Evolutionary conservation across 2,888 invertebrate species (phyloP), one percentile per base, ranked within the genome.

Genomic region (Aquatica leii): DNA sequence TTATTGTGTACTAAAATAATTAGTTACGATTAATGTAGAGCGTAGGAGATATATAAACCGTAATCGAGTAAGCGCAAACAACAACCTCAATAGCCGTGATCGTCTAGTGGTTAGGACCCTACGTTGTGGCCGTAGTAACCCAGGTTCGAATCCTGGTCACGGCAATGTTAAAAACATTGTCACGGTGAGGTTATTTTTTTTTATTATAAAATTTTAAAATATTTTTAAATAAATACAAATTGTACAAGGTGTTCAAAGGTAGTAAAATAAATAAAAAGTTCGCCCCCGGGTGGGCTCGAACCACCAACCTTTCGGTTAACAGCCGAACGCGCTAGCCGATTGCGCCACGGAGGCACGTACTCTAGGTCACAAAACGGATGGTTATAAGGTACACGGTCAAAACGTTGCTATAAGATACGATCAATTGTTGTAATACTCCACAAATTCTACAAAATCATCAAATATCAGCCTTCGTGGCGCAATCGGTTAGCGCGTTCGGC

Each of bases 221-320:
- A 17, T 2, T 43, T 8, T 17, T 43, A n/a, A 24, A 24, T 6
- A 6, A 15, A 4, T 31, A 31, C 24, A 51, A 51, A 51, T 6
- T 14, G 5, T 1, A 37, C 11, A n/a, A n/a, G n/a, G n/a, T n/a
- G n/a, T n/a, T n/a, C n/a, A n/a, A n/a, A n/a, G n/a, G n/a, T n/a
- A n/a, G n/a, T n/a, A n/a, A n/a, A n/a, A n/a, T n/a, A n/a, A n/a
- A n/a, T n/a, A 41, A 41, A 41, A 41, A 41, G 15, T 41, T 0
- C 92, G 93, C 92, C 92, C 92, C 93, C 92, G 92, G 93, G 93
- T 93, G 93, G 94, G 90, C 92, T 95, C 90, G 94, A 94, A 94
- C 94, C 94, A 94, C 93, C 94, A 94, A 94, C 94, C 94, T 94
- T 94, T 94, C 93, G 94, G 94, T 94, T 95, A 94, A 94, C 94